Conservation (phyloP, 2,113 vertebrate species). For the Prolemur simus region DNA sequence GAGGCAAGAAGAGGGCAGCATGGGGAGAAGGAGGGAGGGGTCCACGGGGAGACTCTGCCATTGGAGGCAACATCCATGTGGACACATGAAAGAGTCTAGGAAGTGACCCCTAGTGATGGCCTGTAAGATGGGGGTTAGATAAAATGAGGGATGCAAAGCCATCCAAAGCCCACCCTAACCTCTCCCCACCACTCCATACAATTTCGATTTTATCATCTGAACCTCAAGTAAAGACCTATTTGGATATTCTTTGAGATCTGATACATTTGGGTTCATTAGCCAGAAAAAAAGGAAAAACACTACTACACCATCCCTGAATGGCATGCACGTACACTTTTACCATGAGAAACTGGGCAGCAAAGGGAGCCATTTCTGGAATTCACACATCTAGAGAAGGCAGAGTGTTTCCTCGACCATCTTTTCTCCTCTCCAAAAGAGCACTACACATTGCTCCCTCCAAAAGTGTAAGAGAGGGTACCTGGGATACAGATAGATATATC, state of each 20-base stretch:
- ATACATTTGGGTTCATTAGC: not conserved
- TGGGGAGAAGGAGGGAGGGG: not conserved
- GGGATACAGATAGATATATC: not conserved
- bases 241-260: not conserved
- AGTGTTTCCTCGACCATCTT: not conserved
- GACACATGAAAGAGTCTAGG: not conserved
- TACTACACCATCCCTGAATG: not conserved
- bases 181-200: not conserved
- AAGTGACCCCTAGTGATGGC: not conserved
- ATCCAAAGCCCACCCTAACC: not conserved
- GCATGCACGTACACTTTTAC: not conserved
- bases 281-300: not conserved
- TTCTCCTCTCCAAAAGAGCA: not conserved
- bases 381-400: not conserved
- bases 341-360: not conserved
- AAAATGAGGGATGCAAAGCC: not conserved
- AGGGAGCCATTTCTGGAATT: not conserved
- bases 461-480: not conserved
- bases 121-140: not conserved
- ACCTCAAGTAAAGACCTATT: not conserved
- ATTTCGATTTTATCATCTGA: not conserved
- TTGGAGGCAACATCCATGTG: not conserved
- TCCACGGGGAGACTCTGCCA: not conserved
- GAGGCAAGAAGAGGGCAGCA: not conserved
- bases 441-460: accelerated